phyloP scores from a whole-genome alignment of 2,113 vertebrate genomes.

The Pomatorhinus ruficollis region DNA sequence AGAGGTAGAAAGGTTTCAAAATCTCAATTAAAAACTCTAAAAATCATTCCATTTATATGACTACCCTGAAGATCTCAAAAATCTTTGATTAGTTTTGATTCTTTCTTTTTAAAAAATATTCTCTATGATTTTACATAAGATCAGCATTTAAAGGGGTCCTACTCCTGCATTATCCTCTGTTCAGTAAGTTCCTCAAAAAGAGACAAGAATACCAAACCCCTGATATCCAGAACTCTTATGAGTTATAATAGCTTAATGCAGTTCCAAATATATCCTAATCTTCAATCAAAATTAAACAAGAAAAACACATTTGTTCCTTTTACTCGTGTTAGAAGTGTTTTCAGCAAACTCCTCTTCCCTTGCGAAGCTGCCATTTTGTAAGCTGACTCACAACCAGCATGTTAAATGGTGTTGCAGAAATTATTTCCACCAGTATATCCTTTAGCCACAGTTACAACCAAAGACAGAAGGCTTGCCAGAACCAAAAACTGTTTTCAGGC shows the following conservation, averaged over 20 bases:
- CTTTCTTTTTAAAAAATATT: not conserved
- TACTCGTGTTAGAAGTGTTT: not conserved
- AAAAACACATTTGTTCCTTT: not conserved
- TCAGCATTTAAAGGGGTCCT: not conserved
- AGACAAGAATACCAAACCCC: fast-evolving
- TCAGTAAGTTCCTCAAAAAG: not conserved
- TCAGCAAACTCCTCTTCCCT: not conserved
- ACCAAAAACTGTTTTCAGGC: not conserved
- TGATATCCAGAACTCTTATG: not conserved
- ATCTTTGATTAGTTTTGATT: not conserved
- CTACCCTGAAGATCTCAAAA: not conserved
- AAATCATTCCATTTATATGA: not conserved
- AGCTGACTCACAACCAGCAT: not conserved
- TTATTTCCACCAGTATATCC: not conserved
- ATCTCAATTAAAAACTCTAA: not conserved
- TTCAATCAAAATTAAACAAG: not conserved
- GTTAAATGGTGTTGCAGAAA: fast-evolving
- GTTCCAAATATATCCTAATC: not conserved
- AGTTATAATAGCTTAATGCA: not conserved
- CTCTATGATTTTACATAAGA: not conserved
- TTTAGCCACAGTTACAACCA: not conserved
- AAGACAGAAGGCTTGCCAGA: not conserved
- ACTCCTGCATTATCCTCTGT: not conserved
- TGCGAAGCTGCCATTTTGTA: not conserved
- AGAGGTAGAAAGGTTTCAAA: not conserved